Conservation (phyloP, 1,140 invertebrate genomes). For the Monomorium pharaonis region DNA sequence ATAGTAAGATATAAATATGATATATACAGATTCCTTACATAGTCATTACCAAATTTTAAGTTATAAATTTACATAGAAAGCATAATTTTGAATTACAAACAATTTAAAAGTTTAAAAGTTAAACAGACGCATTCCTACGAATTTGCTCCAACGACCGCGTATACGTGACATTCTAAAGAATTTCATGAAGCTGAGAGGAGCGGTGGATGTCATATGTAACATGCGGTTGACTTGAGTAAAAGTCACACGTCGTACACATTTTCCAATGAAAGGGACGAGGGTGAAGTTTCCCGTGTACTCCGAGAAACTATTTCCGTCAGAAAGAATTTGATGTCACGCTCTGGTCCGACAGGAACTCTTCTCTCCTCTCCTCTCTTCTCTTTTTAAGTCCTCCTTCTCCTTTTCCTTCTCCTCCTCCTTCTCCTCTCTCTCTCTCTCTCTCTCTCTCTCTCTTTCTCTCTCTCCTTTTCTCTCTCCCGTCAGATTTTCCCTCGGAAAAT, state of each 20-base stretch:
- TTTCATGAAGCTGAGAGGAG: slow-evolving; percentile 39
- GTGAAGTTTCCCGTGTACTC: slow-evolving; percentile 45
- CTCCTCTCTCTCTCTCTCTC: background rate
- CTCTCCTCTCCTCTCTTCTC: background rate
- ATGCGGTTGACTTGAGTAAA: slow-evolving; percentile 59
- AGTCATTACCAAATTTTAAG: too few species aligned
- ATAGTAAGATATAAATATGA: background rate
- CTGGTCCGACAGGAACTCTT: slow-evolving; percentile 21
- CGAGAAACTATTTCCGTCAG: slow-evolving; percentile 57
- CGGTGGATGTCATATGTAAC: slow-evolving; percentile 26
- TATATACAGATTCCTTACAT: too few species aligned
- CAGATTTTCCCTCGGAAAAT: slow-evolving; percentile 36
- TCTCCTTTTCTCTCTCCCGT: background rate
- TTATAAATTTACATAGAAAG: background rate
- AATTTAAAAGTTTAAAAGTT: slow-evolving; percentile 9
- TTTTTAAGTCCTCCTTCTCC: background rate
- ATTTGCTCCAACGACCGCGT: slow-evolving; percentile 15
- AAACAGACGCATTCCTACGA: slow-evolving; percentile 14
- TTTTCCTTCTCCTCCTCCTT: background rate
- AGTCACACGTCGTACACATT: slow-evolving; percentile 58
- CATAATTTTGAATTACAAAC: background rate
- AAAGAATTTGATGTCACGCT: slow-evolving; percentile 57
- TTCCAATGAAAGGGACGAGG: slow-evolving; percentile 54
- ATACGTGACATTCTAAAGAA: slow-evolving; percentile 52
- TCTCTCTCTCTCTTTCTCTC: background rate